Percentiles rank a stretch among this genome's conserved stretches.
phyloP scores from a whole-genome alignment of 2,113 vertebrate genomes.

The Periophthalmodon schlosseri region DNA sequence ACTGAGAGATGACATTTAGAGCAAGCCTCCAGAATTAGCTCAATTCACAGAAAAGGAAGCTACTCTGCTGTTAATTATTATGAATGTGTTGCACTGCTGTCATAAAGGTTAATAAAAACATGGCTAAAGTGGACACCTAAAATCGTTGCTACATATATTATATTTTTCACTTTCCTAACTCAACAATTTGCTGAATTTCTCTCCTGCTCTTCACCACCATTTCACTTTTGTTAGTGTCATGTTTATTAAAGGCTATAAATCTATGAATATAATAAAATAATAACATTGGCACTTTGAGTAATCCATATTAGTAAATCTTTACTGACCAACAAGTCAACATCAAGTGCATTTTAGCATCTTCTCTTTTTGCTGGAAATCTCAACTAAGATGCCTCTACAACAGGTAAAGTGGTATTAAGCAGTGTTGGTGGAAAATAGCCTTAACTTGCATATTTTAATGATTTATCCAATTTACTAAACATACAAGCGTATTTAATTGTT shows the following conservation, averaged over 20 bases:
- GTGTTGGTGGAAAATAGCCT: too few relatives aligned
- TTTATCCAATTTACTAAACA: slow-evolving; percentile 14
- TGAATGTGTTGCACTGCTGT: too few relatives aligned
- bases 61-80: too few relatives aligned
- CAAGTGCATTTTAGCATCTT: too few relatives aligned
- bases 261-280: too few relatives aligned
- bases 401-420: background rate
- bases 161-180: too few relatives aligned
- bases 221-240: background rate
- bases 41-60: too few relatives aligned
- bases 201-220: too few relatives aligned
- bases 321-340: background rate
- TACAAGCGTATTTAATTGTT: background rate
- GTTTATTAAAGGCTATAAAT: too few relatives aligned
- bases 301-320: background rate
- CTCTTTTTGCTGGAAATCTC: background rate
- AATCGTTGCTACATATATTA: background rate
- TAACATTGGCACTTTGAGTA: too few relatives aligned
- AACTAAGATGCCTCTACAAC: background rate
- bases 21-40: background rate
- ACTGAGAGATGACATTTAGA: background rate
- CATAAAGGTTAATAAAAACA: too few relatives aligned
- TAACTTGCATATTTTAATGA: slow-evolving; percentile 24
- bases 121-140: background rate
- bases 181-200: too few relatives aligned